phyloP scores from a whole-genome alignment of 2,113 vertebrate species.

The Brachyistius frenatus region DNA sequence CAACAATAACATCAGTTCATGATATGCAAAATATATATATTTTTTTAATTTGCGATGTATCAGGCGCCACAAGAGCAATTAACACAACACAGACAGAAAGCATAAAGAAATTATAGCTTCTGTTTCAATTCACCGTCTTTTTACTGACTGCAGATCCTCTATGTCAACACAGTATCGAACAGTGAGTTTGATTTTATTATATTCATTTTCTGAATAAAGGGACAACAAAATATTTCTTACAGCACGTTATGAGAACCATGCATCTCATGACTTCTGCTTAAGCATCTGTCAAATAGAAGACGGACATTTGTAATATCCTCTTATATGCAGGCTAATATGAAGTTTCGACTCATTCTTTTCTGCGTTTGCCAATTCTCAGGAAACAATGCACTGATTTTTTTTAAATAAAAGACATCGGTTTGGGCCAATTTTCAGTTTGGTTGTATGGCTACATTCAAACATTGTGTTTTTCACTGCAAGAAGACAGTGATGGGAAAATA shows the following conservation, averaged over 20 bases:
- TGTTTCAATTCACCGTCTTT: conserved; percentile 6
- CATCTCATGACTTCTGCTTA: conserved; percentile 9
- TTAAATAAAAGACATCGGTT: neutral
- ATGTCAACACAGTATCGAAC: neutral
- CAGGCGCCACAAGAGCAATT: conserved; percentile 3
- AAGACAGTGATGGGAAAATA: neutral
- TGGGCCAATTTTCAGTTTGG: neutral
- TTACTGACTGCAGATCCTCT: neutral
- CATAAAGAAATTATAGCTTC: neutral
- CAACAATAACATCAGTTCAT: conserved; percentile 41
- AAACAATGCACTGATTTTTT: no score
- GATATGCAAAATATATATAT: conserved; percentile 16
- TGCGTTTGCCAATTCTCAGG: neutral
- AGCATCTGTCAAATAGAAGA: neutral
- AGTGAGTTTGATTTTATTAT: neutral
- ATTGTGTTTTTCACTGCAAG: neutral
- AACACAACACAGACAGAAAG: neutral
- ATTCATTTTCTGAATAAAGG: conserved; percentile 20
- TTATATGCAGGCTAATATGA: neutral
- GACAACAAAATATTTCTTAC: neutral
- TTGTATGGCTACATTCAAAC: neutral
- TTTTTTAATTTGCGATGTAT: conserved; percentile 29
- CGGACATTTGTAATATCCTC: neutral
- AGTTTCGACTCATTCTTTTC: neutral
- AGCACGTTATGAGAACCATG: neutral